Conservation (phyloP, 2,888 invertebrate genomes). For the Cylindroiulus punctatus region DNA sequence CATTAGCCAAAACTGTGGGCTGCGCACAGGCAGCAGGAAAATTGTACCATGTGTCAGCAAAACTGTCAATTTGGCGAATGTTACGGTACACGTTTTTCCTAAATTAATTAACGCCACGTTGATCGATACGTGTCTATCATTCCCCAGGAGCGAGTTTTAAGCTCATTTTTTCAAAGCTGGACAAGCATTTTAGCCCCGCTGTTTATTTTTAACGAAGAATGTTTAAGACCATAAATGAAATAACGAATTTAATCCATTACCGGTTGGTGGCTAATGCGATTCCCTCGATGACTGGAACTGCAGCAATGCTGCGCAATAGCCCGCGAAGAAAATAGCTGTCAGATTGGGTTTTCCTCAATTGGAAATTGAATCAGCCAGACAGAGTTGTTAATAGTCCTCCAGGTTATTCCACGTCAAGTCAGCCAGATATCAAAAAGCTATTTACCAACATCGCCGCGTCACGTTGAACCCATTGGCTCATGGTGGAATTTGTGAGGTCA, state of each 20-base stretch:
- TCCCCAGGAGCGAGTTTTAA: background rate
- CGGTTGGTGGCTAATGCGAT: slow-evolving; percentile 25
- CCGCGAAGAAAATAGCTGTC: slow-evolving; percentile 31
- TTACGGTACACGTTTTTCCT: slow-evolving; percentile 4
- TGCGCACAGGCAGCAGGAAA: background rate
- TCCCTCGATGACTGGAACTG: slow-evolving; percentile 6
- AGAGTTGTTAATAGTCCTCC: slow-evolving; percentile 31
- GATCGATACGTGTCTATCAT: slow-evolving; percentile 29
- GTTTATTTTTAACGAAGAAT: slow-evolving; percentile 23
- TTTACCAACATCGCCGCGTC: slow-evolving; percentile 19
- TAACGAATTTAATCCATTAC: slow-evolving; percentile 38
- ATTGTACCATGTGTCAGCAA: slow-evolving; percentile 21
- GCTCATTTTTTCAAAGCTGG: background rate
- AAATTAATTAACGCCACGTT: slow-evolving; percentile 22
- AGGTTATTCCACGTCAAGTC: slow-evolving; percentile 25
- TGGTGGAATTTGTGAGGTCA: background rate
- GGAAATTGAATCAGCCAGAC: slow-evolving; percentile 33
- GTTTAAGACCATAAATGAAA: slow-evolving; percentile 38
- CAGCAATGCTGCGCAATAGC: background rate
- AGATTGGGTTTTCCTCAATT: slow-evolving; percentile 34
- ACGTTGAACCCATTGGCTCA: background rate
- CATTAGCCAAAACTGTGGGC: slow-evolving; percentile 10
- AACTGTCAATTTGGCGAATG: slow-evolving; percentile 42
- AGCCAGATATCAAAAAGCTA: slow-evolving; percentile 12
- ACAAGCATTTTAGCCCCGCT: slow-evolving; percentile 2